These are phyloP conservation scores for Leguminivora glycinivorella DNA, from an alignment of 1,140 invertebrate genomes.

Conservation along the genomic window DNA sequence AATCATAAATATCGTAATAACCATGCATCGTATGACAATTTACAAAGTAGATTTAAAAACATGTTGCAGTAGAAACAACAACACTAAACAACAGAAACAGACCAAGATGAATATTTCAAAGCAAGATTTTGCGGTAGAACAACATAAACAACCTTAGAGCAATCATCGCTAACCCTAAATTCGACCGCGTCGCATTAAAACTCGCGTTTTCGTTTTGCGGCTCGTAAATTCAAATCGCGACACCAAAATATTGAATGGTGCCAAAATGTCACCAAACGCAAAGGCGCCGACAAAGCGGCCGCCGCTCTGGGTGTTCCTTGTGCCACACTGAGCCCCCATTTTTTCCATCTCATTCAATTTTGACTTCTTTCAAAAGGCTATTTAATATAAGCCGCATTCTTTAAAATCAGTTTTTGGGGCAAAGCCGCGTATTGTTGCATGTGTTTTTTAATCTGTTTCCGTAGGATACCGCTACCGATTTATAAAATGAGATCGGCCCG, in stretches of 20 bases:
- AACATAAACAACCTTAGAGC: background rate
- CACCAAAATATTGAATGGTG: conserved; percentile 78
- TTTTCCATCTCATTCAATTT: conserved; percentile 78
- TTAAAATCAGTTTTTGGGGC: conserved; percentile 69
- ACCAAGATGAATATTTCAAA: background rate
- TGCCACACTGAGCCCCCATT: conserved; percentile 64
- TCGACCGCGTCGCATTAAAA: conserved; percentile 38
- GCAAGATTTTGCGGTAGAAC: background rate
- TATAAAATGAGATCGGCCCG: conserved; percentile 65
- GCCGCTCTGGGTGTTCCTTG: conserved; percentile 74
- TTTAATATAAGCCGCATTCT: conserved; percentile 77
- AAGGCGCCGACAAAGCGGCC: conserved; percentile 73
- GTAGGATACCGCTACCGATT: conserved; percentile 76
- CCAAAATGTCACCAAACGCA: conserved; percentile 76
- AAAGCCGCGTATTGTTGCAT: conserved; percentile 68
- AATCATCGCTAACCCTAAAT: conserved; percentile 39
- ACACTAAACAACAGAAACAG: background rate
- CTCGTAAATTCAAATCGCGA: conserved; percentile 74
- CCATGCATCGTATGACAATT: too few relatives aligned
- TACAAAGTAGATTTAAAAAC: too few relatives aligned
- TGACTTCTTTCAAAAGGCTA: conserved; percentile 77
- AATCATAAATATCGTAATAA: too few relatives aligned
- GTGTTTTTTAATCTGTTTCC: conserved; percentile 75
- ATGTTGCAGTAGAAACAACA: background rate
- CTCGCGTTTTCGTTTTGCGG: conserved; percentile 65